phyloP scores from a whole-genome alignment of 2,113 vertebrate genomes.

The Corythornis cristatus region DNA sequence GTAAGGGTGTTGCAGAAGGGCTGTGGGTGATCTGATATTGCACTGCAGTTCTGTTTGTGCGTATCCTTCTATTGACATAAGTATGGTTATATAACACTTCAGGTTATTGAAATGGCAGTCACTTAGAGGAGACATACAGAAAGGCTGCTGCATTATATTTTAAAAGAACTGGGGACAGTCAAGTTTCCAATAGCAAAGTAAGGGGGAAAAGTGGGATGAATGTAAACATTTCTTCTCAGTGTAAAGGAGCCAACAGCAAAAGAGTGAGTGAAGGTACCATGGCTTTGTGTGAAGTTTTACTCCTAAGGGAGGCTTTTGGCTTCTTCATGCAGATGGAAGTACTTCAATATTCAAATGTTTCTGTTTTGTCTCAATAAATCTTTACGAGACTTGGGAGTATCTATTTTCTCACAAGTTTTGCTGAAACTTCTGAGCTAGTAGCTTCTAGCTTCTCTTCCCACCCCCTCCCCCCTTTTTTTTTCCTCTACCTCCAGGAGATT shows the following conservation, averaged over 20 bases:
- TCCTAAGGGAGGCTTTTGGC: background rate
- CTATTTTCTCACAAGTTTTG: background rate
- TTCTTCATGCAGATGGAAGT: background rate
- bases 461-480: background rate
- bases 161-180: background rate
- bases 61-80: background rate
- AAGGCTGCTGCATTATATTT: background rate
- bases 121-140: background rate
- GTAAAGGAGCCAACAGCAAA: accelerated
- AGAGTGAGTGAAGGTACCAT: background rate
- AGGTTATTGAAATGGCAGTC: background rate
- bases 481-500: constrained; percentile 48
- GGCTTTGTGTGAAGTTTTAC: background rate
- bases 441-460: background rate
- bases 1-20: background rate
- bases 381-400: accelerated
- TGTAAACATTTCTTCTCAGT: background rate
- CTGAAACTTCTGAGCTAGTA: background rate
- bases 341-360: background rate
- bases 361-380: background rate
- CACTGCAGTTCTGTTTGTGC: background rate
- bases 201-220: background rate
- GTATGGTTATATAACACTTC: background rate
- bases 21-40: background rate
- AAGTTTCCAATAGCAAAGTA: background rate